Base-by-base conservation (phyloP, 1,140 invertebrate genomes). In the Theocolax elegans region DNA sequence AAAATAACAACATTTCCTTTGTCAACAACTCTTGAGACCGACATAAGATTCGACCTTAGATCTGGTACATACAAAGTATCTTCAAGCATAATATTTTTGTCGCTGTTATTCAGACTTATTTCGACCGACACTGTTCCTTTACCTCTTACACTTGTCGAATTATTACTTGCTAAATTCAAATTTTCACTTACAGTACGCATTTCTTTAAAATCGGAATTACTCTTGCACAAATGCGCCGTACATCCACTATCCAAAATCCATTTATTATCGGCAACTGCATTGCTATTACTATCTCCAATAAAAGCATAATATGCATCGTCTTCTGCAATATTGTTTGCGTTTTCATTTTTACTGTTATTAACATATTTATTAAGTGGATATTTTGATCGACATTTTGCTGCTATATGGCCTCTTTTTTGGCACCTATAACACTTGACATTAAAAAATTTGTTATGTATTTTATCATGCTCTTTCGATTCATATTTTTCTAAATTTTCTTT, bases 21-120 rank as follows among this genome's bases (percentile, higher is more conserved):
- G 13, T 74, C 67, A 9, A 67, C 60, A 9, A 72, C 73, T 66
- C 74, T 77, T 15, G 51, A 25, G 1, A 76, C 74, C 15, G 73
- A 77, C 23, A 77, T 42, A 12, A 75, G 66, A 53, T 77, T 76
- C 3, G 56, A 48, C n/a, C 68, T 46, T 12, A 77, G 46, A 19
- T 76, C 67, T 17, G 73, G 70, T 19, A 77, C 74, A 54, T 69
- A 74, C 42, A 79, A 60, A 3, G 72, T 54, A 53, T 77, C 35
- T 31, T 42, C 25, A 1, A 77, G 62, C 6, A 44, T 62, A 2
- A 78, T 40, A 21, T n/a, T 42, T 51, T 27, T 42, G 7, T 35
- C 27, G 10, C 54, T 23, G 29, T 44, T 46, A 54, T 54, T 54
- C 21, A 25, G 13, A 13, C 10, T 17, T 12, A 49, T 31, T 15